A percentile compares a stretch with the other conserved stretches of the same genome.
phyloP scores from a whole-genome alignment of 2,113 vertebrate species.

The Corythoichthys haematopterus region DNA sequence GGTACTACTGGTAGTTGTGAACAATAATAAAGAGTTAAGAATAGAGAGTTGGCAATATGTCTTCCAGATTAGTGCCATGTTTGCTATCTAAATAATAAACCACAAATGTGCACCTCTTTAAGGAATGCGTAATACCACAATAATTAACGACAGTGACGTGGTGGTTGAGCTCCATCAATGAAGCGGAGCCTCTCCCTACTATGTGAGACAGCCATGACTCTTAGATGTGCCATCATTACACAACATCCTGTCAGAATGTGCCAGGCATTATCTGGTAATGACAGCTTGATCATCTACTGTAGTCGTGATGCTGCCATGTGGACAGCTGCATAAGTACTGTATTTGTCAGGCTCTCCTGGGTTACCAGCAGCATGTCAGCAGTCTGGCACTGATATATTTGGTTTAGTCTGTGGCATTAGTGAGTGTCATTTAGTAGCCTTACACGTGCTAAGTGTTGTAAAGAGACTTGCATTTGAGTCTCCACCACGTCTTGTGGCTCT shows the following conservation, averaged over 20 bases:
- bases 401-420: constrained; percentile 4
- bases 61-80: too few relatives aligned
- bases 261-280: constrained; percentile 43
- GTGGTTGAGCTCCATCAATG: constrained; percentile 17
- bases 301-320: constrained; percentile 22
- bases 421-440: constrained; percentile 3
- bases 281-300: constrained; percentile 37
- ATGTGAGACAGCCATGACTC: constrained; percentile 11
- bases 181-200: constrained; percentile 11
- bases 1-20: too few relatives aligned
- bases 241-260: constrained; percentile 49
- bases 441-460: constrained; percentile 16
- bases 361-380: constrained; percentile 5
- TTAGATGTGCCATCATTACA: constrained; percentile 47
- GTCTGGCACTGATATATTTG: constrained; percentile 12
- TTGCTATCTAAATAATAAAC: too few relatives aligned
- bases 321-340: constrained; percentile 17
- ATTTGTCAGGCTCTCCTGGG: constrained; percentile 10
- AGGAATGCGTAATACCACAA: background rate
- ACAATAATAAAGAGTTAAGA: too few relatives aligned
- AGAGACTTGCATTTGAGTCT: constrained; percentile 38
- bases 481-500: constrained; percentile 48
- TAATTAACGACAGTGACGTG: background rate
- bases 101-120: background rate
- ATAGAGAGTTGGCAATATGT: too few relatives aligned